Percentiles rank a stretch among this genome's conserved stretches.
Evolutionary conservation across 2,797 vertebrate species (phyloP).

Genomic region (Acipenser oxyrinchus): DNA sequence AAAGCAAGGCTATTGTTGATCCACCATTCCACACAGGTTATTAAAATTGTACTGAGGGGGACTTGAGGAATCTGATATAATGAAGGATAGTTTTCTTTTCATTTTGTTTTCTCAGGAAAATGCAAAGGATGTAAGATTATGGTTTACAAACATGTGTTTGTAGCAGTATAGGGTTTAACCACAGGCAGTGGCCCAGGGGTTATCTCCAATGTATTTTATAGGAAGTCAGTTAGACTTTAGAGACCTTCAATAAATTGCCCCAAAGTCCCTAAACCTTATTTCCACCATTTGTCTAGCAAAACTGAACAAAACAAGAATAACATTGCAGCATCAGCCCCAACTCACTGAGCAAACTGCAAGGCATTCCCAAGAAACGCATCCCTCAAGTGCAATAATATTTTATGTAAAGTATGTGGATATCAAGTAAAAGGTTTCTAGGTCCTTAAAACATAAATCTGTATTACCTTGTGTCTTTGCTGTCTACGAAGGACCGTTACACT

Average conservation of each 20-base stretch:
- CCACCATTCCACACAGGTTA: constrained; percentile 37
- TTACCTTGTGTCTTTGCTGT: background rate
- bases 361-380: constrained; percentile 14
- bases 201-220: background rate
- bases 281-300: background rate
- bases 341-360: constrained; percentile 26
- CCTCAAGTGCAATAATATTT: constrained; percentile 40
- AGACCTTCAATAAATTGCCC: background rate
- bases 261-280: background rate
- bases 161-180: background rate
- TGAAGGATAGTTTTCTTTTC: constrained; percentile 2
- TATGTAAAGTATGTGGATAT: constrained; percentile 47
- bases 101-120: background rate
- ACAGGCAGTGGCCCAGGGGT: background rate
- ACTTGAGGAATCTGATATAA: constrained; percentile 15
- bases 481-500: constrained; percentile 20
- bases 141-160: background rate
- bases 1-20: constrained; percentile 22
- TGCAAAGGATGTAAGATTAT: background rate
- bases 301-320: background rate
- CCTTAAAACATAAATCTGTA: constrained; percentile 37
- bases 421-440: constrained; percentile 20
- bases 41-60: constrained; percentile 29
- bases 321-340: constrained; percentile 31
- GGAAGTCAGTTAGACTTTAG: constrained; percentile 5